Percentiles rank a stretch among this genome's conserved stretches.
These are phyloP conservation scores for Dryobates pubescens DNA, from an alignment of 2,797 vertebrate species.

Conservation along the genomic window DNA sequence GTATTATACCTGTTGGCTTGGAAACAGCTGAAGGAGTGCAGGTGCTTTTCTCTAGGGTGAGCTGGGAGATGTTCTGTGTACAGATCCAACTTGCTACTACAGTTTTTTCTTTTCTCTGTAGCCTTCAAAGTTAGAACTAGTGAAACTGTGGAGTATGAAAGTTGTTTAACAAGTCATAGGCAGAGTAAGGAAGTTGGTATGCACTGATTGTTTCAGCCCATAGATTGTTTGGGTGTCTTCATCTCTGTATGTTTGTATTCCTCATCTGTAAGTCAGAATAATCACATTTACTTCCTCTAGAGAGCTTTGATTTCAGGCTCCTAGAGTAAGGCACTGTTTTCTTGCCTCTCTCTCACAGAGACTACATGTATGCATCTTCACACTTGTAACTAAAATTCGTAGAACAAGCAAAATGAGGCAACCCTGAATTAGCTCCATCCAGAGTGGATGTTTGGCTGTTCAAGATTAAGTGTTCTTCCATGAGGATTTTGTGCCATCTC, in stretches of 20 bases:
- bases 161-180: neutral
- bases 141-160: neutral
- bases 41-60: neutral
- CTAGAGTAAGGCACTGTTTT: neutral
- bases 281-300: neutral
- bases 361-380: neutral
- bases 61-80: neutral
- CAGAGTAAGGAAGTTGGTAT: neutral
- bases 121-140: neutral
- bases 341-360: neutral
- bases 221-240: conserved; percentile 28
- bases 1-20: conserved; percentile 42
- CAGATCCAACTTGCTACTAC: neutral
- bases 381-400: neutral
- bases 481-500: neutral
- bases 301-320: neutral
- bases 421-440: neutral
- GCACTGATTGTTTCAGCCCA: neutral
- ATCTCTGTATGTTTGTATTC: neutral
- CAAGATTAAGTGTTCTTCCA: neutral
- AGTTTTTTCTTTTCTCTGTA: neutral
- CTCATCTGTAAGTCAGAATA: neutral
- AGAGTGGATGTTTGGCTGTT: neutral
- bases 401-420: neutral
- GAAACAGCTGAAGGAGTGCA: neutral